Conservation (phyloP, 2,113 vertebrate genomes). For the Boleophthalmus pectinirostris region DNA sequence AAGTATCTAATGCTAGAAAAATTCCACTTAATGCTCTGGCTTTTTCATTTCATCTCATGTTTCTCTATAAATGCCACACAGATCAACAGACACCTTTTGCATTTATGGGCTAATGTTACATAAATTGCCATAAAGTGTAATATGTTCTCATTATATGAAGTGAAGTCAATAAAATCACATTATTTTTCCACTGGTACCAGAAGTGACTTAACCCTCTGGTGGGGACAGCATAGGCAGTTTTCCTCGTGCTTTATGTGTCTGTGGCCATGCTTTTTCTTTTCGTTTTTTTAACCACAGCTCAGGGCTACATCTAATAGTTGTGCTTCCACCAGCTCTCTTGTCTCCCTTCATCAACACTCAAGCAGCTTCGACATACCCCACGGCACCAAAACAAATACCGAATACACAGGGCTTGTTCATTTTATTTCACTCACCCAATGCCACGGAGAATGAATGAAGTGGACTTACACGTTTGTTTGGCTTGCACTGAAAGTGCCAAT, state of each 20-base stretch:
- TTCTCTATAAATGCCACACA: conserved; percentile 1
- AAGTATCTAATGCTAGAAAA: neutral
- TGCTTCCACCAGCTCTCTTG: conserved; percentile 45
- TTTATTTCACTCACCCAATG: conserved; percentile 47
- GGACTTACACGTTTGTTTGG: conserved; percentile 11
- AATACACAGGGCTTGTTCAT: conserved; percentile 40
- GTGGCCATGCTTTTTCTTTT: conserved; percentile 10
- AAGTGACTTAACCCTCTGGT: conserved; percentile 9
- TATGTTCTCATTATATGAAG: neutral
- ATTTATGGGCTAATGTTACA: neutral
- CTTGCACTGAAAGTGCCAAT: conserved; percentile 8
- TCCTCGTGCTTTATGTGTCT: conserved; percentile 24
- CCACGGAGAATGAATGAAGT: conserved; percentile 29
- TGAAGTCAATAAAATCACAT: neutral
- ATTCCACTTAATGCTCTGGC: neutral
- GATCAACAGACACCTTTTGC: neutral
- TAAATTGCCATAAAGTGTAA: conserved; percentile 8
- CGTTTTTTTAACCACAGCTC: conserved; percentile 15
- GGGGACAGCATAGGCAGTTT: conserved; percentile 1
- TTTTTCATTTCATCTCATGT: conserved; percentile 8
- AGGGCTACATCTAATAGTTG: conserved; percentile 56
- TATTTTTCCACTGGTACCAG: neutral
- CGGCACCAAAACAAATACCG: conserved; percentile 45
- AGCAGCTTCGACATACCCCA: conserved; percentile 44
- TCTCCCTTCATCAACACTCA: conserved; percentile 57